Conservation (phyloP, 2,797 vertebrate species). For the Thunnus albacares region DNA sequence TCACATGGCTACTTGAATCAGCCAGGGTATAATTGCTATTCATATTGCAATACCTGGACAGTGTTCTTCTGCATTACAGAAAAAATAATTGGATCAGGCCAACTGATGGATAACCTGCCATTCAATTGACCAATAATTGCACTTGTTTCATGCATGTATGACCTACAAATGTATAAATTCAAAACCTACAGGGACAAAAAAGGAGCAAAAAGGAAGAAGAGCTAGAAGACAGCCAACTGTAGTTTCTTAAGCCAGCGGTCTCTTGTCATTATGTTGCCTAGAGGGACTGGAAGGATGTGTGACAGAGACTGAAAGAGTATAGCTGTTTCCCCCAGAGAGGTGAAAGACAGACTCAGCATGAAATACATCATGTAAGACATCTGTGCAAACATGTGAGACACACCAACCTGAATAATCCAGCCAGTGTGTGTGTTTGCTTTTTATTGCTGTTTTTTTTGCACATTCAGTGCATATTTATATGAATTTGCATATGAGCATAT, state of each 20-base stretch:
- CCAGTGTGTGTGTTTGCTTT: neutral
- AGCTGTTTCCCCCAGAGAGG: conserved; percentile 57
- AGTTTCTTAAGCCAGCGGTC: conserved; percentile 45
- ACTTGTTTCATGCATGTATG: conserved; percentile 32
- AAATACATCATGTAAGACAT: conserved; percentile 63
- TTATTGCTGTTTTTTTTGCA: neutral
- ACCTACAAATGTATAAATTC: conserved; percentile 46
- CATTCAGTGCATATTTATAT: neutral
- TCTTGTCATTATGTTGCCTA: conserved; percentile 59
- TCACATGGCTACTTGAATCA: neutral
- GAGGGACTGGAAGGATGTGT: conserved; percentile 52
- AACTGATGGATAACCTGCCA: conserved; percentile 34
- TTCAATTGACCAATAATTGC: conserved; percentile 31
- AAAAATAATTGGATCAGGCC: conserved; percentile 16
- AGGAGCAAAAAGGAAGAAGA: conserved; percentile 1
- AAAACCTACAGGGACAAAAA: conserved; percentile 39
- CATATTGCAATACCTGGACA: neutral
- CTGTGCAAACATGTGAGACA: conserved; percentile 45
- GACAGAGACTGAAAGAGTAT: conserved; percentile 49
- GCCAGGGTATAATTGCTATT: neutral
- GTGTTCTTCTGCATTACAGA: conserved; percentile 1
- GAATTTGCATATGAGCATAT: conserved; percentile 4
- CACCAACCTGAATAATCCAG: conserved; percentile 21
- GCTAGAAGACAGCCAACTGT: conserved; percentile 26
- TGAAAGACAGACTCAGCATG: conserved; percentile 49